Evolutionary conservation across 1,140 invertebrate species (phyloP).

Genomic region (Anastrepha obliqua): DNA sequence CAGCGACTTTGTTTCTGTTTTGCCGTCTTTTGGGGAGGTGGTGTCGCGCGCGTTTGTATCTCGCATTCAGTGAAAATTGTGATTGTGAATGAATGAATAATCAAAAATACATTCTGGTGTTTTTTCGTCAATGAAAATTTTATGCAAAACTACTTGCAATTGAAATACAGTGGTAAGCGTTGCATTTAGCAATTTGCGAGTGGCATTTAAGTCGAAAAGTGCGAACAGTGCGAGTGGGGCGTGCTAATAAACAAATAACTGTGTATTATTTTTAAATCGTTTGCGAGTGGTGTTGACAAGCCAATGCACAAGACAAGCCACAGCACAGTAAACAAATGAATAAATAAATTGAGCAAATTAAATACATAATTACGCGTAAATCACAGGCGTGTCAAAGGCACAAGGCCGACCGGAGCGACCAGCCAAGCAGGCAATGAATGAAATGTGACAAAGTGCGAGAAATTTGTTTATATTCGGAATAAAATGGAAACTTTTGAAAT

Average conservation of each 20-base stretch:
- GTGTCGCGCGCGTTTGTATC: constrained; percentile 10
- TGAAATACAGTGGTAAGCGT: background rate
- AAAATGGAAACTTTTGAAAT: background rate
- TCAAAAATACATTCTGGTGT: constrained; percentile 25
- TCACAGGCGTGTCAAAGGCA: background rate
- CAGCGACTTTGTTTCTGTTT: constrained; percentile 51
- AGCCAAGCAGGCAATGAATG: background rate
- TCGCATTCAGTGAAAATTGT: constrained; percentile 37
- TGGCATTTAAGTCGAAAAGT: background rate
- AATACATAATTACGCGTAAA: background rate
- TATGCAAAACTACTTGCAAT: background rate
- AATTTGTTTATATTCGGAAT: background rate
- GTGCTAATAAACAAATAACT: background rate
- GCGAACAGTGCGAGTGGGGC: background rate
- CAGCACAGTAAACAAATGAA: background rate
- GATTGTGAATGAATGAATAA: background rate
- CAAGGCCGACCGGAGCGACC: background rate
- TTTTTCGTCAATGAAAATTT: background rate
- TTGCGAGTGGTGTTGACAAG: background rate
- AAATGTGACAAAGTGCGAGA: background rate
- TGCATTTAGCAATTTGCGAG: background rate
- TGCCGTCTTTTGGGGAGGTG: constrained; percentile 43
- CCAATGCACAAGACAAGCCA: background rate
- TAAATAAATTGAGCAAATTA: constrained; percentile 35
- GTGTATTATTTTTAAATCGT: constrained; percentile 23